Base-by-base conservation (phyloP, 2,888 invertebrate species). In the Meteorus colon region DNA sequence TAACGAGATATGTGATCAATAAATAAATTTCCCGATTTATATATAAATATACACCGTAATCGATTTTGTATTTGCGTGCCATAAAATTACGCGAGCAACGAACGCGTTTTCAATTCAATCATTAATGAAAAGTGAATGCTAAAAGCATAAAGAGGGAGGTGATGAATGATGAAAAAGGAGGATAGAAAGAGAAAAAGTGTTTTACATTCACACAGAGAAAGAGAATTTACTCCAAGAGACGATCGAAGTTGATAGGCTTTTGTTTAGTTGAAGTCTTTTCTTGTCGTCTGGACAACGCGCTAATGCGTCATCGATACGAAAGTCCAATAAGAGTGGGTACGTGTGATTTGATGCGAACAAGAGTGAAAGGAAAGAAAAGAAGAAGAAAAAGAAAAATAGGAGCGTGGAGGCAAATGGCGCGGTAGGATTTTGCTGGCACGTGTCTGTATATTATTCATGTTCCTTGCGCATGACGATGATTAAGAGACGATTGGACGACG, bases 11-110 rank as follows among this genome's bases (percentile, higher is more conserved):
- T 24, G 5, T 19, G 10, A 62, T 16, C 2, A 31, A 51, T 48
- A 31, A 51, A 48, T 51, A 14, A 48, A 51, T 19, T 29, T 48
- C n/a, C 29, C n/a, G 10, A 51, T n/a, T 16, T 29, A 16, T 68
- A 48, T 68, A 29, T 10, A 48, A 68, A 51, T 68, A 29, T 68
- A 31, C 68, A 68, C 68, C 68, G 68, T 48, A 68, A 68, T 29
- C 16, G 6, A 68, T 68, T 51, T 68, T 51, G 51, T 27, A 29
- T 27, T 27, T 6, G n/a, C 29, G 29, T 29, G 12, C 29, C n/a
- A 31, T n/a, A 29, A 62, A 55, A 19, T 19, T 55, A 8, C 19
- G 10, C 55, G 55, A 55, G 2, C 19, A 1, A 24, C 55, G 27
- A 41, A 24, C 66, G 66, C 41, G 66, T 41, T 19, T 27, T 66